Percentiles rank a stretch among this genome's conserved stretches.
Conservation (phyloP, 2,888 invertebrate genomes). For the Drosophila algonquin region DNA sequence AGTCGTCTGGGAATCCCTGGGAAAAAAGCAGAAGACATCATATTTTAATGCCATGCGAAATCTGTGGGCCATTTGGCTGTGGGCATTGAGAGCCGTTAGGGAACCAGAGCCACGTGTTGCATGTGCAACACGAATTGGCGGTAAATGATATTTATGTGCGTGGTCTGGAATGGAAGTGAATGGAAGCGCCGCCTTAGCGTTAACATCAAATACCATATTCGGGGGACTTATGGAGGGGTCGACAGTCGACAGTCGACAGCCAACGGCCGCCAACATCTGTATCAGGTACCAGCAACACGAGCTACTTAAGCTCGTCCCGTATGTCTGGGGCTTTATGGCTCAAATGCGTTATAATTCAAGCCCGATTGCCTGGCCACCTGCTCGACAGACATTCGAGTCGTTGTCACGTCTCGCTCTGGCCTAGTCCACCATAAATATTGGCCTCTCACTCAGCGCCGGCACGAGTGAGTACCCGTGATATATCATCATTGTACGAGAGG, state of each 20-base stretch:
- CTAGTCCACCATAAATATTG: conserved; percentile 28
- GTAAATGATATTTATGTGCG: conserved; percentile 72
- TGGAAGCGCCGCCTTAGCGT: conserved; percentile 12
- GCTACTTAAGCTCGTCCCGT: conserved; percentile 67
- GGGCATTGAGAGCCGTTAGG: conserved; percentile 13
- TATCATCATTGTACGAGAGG: conserved; percentile 12
- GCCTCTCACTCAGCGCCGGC: conserved; percentile 1
- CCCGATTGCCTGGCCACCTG: conserved; percentile 56
- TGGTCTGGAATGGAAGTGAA: neutral
- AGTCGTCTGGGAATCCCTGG: neutral
- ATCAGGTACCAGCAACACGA: conserved; percentile 49
- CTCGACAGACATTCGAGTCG: conserved; percentile 47
- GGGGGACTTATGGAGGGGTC: conserved; percentile 18
- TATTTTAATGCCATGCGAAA: conserved; percentile 38
- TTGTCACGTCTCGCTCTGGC: conserved; percentile 56
- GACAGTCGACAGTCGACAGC: conserved; percentile 9
- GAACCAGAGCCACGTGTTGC: conserved; percentile 66
- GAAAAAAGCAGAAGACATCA: conserved; percentile 20
- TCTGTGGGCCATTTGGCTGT: conserved; percentile 52
- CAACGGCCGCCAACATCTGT: conserved; percentile 24
- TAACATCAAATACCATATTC: conserved; percentile 29
- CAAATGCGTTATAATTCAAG: conserved; percentile 67
- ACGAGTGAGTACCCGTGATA: neutral
- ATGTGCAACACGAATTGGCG: conserved; percentile 70
- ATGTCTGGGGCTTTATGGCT: conserved; percentile 67